Conservation (phyloP, 1,140 invertebrate species). For the Agraylea sexmaculata region DNA sequence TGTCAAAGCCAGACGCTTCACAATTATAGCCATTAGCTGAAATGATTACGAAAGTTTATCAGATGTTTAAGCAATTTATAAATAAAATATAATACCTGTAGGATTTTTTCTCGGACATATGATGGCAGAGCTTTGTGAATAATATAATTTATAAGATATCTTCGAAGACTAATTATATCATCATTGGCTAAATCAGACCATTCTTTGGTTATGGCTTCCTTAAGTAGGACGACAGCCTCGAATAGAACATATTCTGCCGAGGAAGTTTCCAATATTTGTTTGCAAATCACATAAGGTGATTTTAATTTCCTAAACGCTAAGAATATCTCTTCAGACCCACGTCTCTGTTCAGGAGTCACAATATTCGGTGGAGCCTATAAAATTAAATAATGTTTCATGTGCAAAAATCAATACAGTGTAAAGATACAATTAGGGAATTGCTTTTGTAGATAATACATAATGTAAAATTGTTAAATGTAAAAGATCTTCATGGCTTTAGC, state of each 20-base stretch:
- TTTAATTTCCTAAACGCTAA: slow-evolving; percentile 70
- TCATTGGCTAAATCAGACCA: slow-evolving; percentile 56
- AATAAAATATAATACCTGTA: slow-evolving; percentile 47
- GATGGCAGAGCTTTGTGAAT: slow-evolving; percentile 48
- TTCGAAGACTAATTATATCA: slow-evolving; percentile 58
- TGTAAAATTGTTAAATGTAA: too few relatives aligned
- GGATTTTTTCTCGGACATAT: slow-evolving; percentile 52
- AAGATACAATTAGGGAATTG: too few relatives aligned
- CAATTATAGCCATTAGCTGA: slow-evolving; percentile 74
- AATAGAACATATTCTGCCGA: slow-evolving; percentile 74
- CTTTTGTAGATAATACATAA: too few relatives aligned
- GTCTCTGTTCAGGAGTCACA: slow-evolving; percentile 63
- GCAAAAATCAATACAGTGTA: too few relatives aligned
- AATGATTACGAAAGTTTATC: slow-evolving; percentile 25
- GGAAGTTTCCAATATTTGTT: slow-evolving; percentile 68
- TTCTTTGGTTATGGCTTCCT: slow-evolving; percentile 70
- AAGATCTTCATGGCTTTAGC: too few relatives aligned
- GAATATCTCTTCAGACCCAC: slow-evolving; percentile 67
- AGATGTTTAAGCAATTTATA: neutral
- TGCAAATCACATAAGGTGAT: slow-evolving; percentile 69
- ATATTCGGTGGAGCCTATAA: slow-evolving; percentile 71
- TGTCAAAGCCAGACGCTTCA: slow-evolving; percentile 68
- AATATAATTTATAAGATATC: slow-evolving; percentile 70
- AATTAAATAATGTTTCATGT: slow-evolving; percentile 12
- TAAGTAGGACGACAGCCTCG: slow-evolving; percentile 74